These are phyloP conservation scores for Malurus melanocephalus DNA, from an alignment of 2,113 vertebrate species.

Conservation along the genomic window DNA sequence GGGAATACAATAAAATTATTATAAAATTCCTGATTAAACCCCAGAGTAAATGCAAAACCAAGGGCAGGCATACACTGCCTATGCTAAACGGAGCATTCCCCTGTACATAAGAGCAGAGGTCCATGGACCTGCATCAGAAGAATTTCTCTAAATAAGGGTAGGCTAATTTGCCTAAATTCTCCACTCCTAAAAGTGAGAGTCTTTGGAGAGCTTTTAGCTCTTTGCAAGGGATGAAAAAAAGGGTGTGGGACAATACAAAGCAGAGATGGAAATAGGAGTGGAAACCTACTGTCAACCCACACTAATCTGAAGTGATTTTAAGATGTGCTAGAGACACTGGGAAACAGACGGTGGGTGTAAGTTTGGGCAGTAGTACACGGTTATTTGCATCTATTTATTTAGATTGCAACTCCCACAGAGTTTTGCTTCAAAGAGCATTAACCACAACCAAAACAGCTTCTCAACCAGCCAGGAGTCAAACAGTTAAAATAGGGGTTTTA, in stretches of 20 bases:
- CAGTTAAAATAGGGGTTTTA: neutral
- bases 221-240: neutral
- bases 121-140: neutral
- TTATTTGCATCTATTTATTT: neutral
- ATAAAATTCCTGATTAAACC: constrained; percentile 20
- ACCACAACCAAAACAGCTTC: neutral
- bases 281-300: neutral
- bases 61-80: neutral
- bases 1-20: constrained; percentile 54
- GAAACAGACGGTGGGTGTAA: neutral
- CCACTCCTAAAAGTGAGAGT: neutral
- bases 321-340: neutral
- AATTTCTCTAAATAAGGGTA: neutral
- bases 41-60: neutral
- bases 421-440: neutral
- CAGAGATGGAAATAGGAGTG: neutral
- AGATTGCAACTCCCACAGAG: neutral
- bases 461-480: neutral
- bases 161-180: neutral
- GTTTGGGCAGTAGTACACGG: neutral
- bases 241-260: neutral
- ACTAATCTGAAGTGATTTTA: neutral
- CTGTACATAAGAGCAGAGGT: neutral
- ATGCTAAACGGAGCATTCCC: neutral
- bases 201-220: neutral